Evolutionary conservation across 2,797 vertebrate species (phyloP), one percentile per base, ranked within the genome.

Genomic region (Clarias fuscus): DNA sequence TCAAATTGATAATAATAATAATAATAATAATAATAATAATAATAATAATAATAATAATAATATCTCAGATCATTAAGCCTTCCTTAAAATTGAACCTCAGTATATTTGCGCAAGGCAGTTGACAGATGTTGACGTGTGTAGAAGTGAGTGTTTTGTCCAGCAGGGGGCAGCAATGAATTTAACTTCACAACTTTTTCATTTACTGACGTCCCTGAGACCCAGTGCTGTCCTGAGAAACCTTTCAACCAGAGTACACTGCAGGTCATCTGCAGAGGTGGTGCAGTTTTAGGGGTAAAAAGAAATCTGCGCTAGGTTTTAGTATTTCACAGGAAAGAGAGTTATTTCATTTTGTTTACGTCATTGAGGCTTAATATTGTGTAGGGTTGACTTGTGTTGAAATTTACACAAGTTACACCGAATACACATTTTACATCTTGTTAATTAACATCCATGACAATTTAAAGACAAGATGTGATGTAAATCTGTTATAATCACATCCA

Each of bases 151-250:
- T 64, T 64, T 65, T 64, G 61, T 71, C 89, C 89, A 90, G 75
- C 61, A 56, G 87, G 80, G 84, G 85, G 85, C 89, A 90, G 89
- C 68, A 89, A 33, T 64, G 18, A 83, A 77, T 81, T 27, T 56
- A 22, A 27, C 62, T 83, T 61, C 15, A 27, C 43, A 53, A 18
- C n/a, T n/a, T 59, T 11, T n/a, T 8, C 8, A 7, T 15, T 40
- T 15, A 27, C 33, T 75, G 13, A 59, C 0, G 5, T 30, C 8
- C 2, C 27, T 77, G 17, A 77, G 75, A 5, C 17, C 15, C 7
- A n/a, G 17, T 0, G 24, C 27, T 53, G 53, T 75, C 43, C 2
- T 30, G n/a, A n/a, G 13, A 20, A 3, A 18, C 67, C 5, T n/a
- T 18, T n/a, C 4, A n/a, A n/a, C 40, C n/a, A 56, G 13, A 5